phyloP scores from a whole-genome alignment of 2,113 vertebrate species.

The Parotia lawesii region DNA sequence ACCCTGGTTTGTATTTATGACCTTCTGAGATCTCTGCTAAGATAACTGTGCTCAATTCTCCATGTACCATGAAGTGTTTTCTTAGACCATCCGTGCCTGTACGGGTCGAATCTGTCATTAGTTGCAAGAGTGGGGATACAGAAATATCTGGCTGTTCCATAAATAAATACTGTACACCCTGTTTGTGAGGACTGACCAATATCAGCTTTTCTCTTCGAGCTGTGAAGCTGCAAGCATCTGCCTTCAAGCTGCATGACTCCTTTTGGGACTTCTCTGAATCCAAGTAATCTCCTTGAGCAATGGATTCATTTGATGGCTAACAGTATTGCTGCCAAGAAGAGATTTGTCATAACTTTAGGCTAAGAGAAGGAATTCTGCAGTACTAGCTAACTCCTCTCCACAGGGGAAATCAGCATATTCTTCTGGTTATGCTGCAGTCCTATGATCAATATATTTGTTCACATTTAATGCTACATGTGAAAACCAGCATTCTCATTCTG shows the following conservation, averaged over 20 bases:
- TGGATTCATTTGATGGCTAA: conserved; percentile 33
- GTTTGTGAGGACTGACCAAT: neutral
- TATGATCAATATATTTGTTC: conserved; percentile 26
- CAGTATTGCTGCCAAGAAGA: conserved; percentile 26
- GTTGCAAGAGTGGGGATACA: neutral
- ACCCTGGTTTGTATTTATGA: neutral
- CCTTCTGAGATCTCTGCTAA: neutral
- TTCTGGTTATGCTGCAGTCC: neutral
- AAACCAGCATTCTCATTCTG: neutral
- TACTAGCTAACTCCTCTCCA: conserved; percentile 6
- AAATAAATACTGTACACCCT: neutral
- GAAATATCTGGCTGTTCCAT: neutral
- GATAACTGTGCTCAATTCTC: neutral
- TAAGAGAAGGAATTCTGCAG: conserved; percentile 29
- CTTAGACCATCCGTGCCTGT: neutral
- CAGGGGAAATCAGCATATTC: conserved; percentile 24
- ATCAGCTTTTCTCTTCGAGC: neutral
- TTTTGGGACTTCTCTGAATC: conserved; percentile 34
- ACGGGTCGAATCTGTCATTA: neutral
- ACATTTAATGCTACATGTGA: neutral
- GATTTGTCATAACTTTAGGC: conserved; percentile 14
- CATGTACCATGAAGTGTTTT: neutral
- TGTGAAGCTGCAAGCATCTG: neutral
- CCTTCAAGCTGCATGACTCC: neutral
- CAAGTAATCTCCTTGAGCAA: conserved; percentile 33